Evolutionary conservation across 2,113 vertebrate genomes (phyloP).

Genomic region (Charina bottae): DNA sequence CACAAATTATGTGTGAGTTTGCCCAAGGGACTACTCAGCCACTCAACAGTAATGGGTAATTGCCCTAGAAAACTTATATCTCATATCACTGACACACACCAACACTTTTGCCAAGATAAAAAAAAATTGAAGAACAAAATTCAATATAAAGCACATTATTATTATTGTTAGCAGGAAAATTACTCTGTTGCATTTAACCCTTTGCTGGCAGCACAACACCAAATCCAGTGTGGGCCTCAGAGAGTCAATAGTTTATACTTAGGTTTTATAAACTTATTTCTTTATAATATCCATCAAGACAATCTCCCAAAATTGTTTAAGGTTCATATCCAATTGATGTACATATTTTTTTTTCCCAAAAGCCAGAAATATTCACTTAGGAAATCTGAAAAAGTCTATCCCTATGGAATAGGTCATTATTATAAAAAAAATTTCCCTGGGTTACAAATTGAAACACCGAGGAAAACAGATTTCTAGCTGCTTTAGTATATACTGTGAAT

Average conservation of each 20-base stretch:
- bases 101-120: slow-evolving; percentile 64
- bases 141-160: slow-evolving; percentile 71
- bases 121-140: slow-evolving; percentile 67
- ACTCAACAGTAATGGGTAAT: slow-evolving; percentile 77
- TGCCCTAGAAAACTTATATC: slow-evolving; percentile 73
- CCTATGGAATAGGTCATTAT: not conserved
- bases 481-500: not conserved
- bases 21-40: slow-evolving; percentile 74
- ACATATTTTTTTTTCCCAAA: not conserved
- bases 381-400: not conserved
- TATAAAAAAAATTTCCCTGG: not conserved
- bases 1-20: slow-evolving; percentile 79
- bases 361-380: not conserved
- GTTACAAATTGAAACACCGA: not conserved
- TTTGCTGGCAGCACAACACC: slow-evolving; percentile 40
- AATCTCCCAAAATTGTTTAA: not conserved
- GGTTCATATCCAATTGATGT: not conserved
- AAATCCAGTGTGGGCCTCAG: not conserved
- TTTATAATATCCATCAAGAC: slow-evolving; percentile 61
- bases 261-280: slow-evolving; percentile 57
- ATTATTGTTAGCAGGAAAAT: slow-evolving; percentile 73
- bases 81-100: slow-evolving; percentile 71
- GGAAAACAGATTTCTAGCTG: not conserved
- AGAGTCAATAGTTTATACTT: slow-evolving; percentile 52
- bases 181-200: slow-evolving; percentile 71